Evolutionary conservation across 2,113 vertebrate species (phyloP), one percentile per base, ranked within the genome.

Genomic region (Poecilia latipinna): DNA sequence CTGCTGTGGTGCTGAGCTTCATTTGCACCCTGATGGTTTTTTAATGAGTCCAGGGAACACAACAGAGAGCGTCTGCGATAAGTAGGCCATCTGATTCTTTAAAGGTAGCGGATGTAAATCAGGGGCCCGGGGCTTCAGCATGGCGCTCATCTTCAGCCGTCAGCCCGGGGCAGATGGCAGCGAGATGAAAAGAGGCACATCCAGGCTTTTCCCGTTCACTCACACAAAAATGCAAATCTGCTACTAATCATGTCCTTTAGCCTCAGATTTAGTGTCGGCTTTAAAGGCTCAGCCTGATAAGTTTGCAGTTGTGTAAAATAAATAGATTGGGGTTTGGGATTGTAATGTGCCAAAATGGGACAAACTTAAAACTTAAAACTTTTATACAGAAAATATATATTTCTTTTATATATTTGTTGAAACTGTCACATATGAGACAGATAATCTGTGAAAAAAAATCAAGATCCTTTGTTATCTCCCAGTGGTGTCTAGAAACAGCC

Each of bases 11-110:
- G 44, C 44, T 48, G 51, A 68, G 70, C 83, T 82, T 77, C 33
- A 81, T 79, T 83, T 81, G 69, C 39, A 71, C 68, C 31, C 0
- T 73, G 62, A 73, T 88, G n/a, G 88, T 78, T 86, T 80, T 65
- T 90, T 83, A 80, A 88, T 88, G 72, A 87, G 75, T 71, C 75
- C 65, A 7, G 73, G 69, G 78, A 84, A 66, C 77, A 80, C 71
- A 85, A 78, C 71, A 77, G 65, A 79, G 78, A 77, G 39, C 11
- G 63, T 77, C 61, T 82, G 78, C 37, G 7, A 62, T 76, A 84
- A 88, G 79, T 88, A 88, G 88, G 81, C 70, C 85, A 80, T 82
- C 61, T 61, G 83, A 74, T 82, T 84, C 82, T 84, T 77, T 73
- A 76, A 84, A 87, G 76, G 83, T 72, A 78, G 77, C 66, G 70